Evolutionary conservation across 2,888 invertebrate species (phyloP), one percentile per base, ranked within the genome.

Genomic region (Athalia rosae): DNA sequence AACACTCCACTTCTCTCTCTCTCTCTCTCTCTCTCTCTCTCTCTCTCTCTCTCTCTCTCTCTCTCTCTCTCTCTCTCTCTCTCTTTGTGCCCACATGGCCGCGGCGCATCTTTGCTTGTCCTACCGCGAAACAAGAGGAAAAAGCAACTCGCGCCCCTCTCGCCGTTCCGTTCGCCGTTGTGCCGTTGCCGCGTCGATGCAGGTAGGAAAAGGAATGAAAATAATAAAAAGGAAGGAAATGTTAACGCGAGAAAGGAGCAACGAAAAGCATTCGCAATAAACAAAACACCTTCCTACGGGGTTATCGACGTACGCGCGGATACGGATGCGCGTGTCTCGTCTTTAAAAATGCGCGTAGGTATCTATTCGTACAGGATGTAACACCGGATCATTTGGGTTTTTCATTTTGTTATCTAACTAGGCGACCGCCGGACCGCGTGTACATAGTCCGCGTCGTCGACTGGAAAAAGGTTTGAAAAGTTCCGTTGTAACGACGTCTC

Each of bases 1-100:
- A 86, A 88, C 89, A 87, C 88, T 87, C 85, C 82, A 81, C 83
- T 80, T 83, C 80, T 78, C 66, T 67, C 66, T 78, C n/a, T n/a
- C n/a, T n/a, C n/a, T n/a, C n/a, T n/a, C n/a, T n/a, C n/a, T n/a
- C n/a, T n/a, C n/a, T n/a, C n/a, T n/a, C n/a, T n/a, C n/a, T n/a
- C n/a, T n/a, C n/a, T n/a, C n/a, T n/a, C n/a, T n/a, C n/a, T n/a
- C n/a, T n/a, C n/a, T n/a, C n/a, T n/a, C n/a, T n/a, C n/a, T n/a
- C n/a, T n/a, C n/a, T n/a, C n/a, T n/a, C n/a, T n/a, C n/a, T n/a
- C n/a, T n/a, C n/a, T n/a, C n/a, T n/a, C n/a, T n/a, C n/a, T n/a
- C n/a, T n/a, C n/a, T n/a, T n/a, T n/a, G n/a, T n/a, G 66, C 77
- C 73, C 62, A 56, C 63, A 63, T 77, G 56, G 71, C 71, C 77